phyloP scores from a whole-genome alignment of 2,888 invertebrate genomes.

The Gymnocheta viridis region DNA sequence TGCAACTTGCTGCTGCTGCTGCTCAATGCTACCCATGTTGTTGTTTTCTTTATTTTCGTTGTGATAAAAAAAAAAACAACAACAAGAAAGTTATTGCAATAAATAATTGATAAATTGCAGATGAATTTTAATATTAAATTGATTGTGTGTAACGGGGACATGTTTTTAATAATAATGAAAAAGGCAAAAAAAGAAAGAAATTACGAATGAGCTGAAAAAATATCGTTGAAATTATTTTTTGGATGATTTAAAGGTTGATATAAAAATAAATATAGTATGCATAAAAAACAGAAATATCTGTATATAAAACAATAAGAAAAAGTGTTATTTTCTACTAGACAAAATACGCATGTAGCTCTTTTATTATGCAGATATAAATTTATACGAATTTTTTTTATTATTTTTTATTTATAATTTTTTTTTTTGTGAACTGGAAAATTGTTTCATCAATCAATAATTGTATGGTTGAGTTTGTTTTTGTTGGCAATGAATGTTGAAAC shows the following conservation, averaged over 20 bases:
- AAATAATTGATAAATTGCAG: slow-evolving; percentile 81
- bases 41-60: not conserved
- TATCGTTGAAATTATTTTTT: slow-evolving; percentile 38
- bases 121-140: slow-evolving; percentile 80
- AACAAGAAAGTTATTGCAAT: slow-evolving; percentile 74
- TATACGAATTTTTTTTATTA: not conserved
- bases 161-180: slow-evolving; percentile 56
- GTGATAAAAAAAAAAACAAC: slow-evolving; percentile 32
- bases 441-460: slow-evolving; percentile 22
- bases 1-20: slow-evolving; percentile 56
- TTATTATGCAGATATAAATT: slow-evolving; percentile 9
- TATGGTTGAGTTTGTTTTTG: not conserved
- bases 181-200: slow-evolving; percentile 1
- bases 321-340: slow-evolving; percentile 33
- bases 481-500: not conserved
- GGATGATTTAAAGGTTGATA: slow-evolving; percentile 27
- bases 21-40: not conserved
- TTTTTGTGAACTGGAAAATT: not conserved
- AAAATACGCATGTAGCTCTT: not conserved
- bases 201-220: not conserved
- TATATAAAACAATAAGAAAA: not conserved
- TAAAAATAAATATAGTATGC: not conserved
- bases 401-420: too few species aligned
- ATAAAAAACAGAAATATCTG: not conserved
- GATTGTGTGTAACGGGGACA: slow-evolving; percentile 65